Evolutionary conservation across 1,140 invertebrate genomes (phyloP).

Genomic region (Hyphantria cunea): DNA sequence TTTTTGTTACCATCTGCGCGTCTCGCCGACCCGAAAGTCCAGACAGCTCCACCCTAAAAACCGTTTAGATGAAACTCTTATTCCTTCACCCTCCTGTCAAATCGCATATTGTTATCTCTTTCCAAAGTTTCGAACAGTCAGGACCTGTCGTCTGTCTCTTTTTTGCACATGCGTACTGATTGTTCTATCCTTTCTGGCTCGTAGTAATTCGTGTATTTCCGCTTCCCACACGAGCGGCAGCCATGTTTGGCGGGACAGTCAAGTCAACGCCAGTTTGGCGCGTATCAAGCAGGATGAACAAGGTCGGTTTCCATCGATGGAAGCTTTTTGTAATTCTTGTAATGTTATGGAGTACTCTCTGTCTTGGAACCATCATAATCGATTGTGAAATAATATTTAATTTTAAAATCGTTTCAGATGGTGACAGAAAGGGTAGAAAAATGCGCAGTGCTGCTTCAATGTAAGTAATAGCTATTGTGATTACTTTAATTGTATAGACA

Average conservation of each 20-base stretch:
- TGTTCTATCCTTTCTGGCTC: conserved; percentile 72
- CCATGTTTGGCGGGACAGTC: conserved; percentile 79
- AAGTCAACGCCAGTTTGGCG: conserved; percentile 78
- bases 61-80: conserved; percentile 70
- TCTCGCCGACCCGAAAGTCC: conserved; percentile 63
- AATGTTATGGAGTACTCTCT: conserved; percentile 28
- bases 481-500: conserved; percentile 5
- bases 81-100: conserved; percentile 66
- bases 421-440: conserved; percentile 9
- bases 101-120: conserved; percentile 63
- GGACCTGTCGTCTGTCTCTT: conserved; percentile 72
- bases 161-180: conserved; percentile 63
- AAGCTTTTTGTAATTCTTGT: conserved; percentile 47
- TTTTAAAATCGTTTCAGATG: conserved; percentile 55
- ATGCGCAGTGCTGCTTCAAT: not conserved
- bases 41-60: conserved; percentile 81
- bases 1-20: conserved; percentile 79
- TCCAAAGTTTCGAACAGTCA: conserved; percentile 66
- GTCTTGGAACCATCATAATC: conserved; percentile 26
- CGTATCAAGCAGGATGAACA: conserved; percentile 71
- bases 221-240: conserved; percentile 76
- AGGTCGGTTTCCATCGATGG: conserved; percentile 65
- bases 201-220: conserved; percentile 78
- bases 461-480: conserved; percentile 15
- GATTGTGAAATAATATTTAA: conserved; percentile 35